Evolutionary conservation across 2,113 vertebrate species (phyloP).

Genomic region (Callaeas wilsoni): DNA sequence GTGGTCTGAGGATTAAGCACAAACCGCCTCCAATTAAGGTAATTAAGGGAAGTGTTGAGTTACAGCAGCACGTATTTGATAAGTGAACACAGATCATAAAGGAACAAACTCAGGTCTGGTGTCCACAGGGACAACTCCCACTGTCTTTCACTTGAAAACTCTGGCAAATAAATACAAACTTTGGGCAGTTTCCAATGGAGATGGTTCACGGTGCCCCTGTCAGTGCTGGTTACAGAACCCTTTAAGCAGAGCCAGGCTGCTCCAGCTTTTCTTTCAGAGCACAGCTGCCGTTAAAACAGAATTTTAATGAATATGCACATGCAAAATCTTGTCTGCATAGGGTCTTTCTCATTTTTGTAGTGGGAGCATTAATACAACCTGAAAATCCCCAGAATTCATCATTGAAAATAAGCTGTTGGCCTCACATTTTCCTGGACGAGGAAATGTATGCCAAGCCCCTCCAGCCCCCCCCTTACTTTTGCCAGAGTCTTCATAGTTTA

Average conservation of each 20-base stretch:
- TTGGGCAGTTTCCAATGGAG: not conserved
- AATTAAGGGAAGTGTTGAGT: not conserved
- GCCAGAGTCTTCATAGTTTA: not conserved
- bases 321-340: not conserved
- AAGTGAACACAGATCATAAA: not conserved
- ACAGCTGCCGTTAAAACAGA: not conserved
- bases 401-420: not conserved
- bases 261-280: not conserved
- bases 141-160: not conserved
- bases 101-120: not conserved
- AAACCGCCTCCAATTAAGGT: not conserved
- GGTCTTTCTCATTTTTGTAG: not conserved
- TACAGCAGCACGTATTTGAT: not conserved
- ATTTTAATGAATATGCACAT: not conserved
- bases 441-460: not conserved
- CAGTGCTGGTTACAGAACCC: not conserved
- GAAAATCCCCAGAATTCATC: not conserved
- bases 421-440: not conserved
- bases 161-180: not conserved
- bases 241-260: not conserved
- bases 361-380: not conserved
- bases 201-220: not conserved
- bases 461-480: not conserved
- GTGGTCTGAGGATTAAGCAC: not conserved
- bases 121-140: fast-evolving